Evolutionary conservation across 30 jellyfish, hydroid and myxozoan genomes (phyloP).

Genomic region (Aurelia aurita): DNA sequence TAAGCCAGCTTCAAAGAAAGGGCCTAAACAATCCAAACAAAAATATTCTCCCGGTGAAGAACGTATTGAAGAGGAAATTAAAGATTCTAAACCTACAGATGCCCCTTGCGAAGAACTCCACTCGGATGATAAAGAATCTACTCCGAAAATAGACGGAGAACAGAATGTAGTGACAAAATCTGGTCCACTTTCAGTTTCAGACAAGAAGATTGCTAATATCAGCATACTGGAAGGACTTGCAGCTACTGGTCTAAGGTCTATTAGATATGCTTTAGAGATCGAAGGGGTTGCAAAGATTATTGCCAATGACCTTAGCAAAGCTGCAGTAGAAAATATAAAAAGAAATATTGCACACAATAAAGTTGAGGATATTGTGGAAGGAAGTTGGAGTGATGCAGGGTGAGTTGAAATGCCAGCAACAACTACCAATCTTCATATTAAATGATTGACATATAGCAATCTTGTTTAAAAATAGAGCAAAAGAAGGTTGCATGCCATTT

Average conservation of each 20-base stretch:
- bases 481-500: too few relatives aligned
- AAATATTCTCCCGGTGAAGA: neutral
- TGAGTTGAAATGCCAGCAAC: conserved; percentile 4
- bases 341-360: conserved; percentile 69
- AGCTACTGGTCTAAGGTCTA: conserved; percentile 95
- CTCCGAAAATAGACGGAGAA: neutral
- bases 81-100: neutral
- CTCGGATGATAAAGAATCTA: neutral
- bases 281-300: conserved; percentile 54
- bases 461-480: too few relatives aligned
- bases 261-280: conserved; percentile 90
- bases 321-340: conserved; percentile 81
- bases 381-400: conserved; percentile 91
- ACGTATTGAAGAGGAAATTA: neutral
- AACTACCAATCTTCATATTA: too few relatives aligned
- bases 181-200: neutral
- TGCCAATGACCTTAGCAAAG: conserved; percentile 89
- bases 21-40: neutral
- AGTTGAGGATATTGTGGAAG: conserved; percentile 56
- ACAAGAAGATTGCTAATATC: neutral
- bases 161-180: too few relatives aligned
- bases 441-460: too few relatives aligned
- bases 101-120: neutral
- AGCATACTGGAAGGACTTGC: conserved; percentile 90
- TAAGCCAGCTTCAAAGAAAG: neutral